Evolutionary conservation across 2,888 invertebrate genomes (phyloP).

Genomic region (Lepetodrilus schrolli): DNA sequence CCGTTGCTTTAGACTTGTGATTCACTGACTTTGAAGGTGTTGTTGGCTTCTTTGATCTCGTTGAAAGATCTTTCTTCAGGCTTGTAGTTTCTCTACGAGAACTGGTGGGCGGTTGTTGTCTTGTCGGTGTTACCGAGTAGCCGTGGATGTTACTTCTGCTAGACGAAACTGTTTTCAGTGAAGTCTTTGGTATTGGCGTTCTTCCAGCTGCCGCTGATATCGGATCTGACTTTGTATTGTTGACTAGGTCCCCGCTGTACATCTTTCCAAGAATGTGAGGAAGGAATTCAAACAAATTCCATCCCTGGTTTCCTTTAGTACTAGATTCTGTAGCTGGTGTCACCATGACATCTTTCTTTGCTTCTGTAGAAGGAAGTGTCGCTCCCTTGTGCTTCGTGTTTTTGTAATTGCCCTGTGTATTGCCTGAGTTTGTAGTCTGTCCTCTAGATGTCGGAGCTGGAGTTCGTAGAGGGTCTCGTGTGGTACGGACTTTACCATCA

Average conservation of each 20-base stretch:
- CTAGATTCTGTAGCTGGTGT: not conserved
- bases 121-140: no score
- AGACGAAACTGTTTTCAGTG: not conserved
- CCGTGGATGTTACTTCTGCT: not conserved
- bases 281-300: constrained; percentile 5
- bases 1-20: no score
- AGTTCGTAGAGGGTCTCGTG: no score
- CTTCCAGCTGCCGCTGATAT: constrained; percentile 1
- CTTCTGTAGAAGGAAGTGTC: not conserved
- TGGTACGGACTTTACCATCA: no score
- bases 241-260: not conserved
- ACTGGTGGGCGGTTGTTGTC: no score
- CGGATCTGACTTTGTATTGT: not conserved
- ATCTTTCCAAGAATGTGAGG: not conserved
- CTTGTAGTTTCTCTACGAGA: not conserved
- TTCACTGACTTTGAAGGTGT: no score
- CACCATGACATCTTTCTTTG: not conserved
- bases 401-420: no score
- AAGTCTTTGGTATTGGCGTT: not conserved
- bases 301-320: not conserved
- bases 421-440: no score
- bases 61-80: not conserved
- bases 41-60: not conserved
- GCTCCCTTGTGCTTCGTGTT: not conserved
- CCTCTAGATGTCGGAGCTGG: no score